Evolutionary conservation across 2,888 invertebrate genomes (phyloP), one percentile per base, ranked within the genome.

Genomic region (Cryptophagus acutangulus): DNA sequence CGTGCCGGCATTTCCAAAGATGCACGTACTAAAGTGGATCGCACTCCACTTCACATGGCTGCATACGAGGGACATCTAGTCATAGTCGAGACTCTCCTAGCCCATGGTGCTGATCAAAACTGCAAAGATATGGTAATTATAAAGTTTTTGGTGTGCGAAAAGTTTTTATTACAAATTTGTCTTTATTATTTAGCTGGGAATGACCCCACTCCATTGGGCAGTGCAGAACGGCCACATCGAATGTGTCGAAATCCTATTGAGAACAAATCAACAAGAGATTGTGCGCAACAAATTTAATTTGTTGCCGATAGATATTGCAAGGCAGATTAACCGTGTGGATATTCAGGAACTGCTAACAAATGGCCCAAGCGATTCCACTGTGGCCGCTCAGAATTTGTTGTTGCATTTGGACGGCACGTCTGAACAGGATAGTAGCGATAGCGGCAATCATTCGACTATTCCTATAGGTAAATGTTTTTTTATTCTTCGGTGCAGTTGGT

Each of bases 171-270:
- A n/a, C n/a, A n/a, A n/a, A n/a, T n/a, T n/a, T n/a, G n/a, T n/a
- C n/a, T n/a, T n/a, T n/a, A n/a, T n/a, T n/a, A n/a, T 71, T 31
- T 59, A 88, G 87, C 69, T 89, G 12, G 78, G 79, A 58, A 89
- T 89, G 93, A 93, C 93, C 28, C 90, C 94, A 25, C 74, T 95
- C 41, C 94, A 95, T 72, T 94, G 94, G 94, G 92, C 94, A 3
- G 86, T 86, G 28, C 87, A 89, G 70, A 82, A 85, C 57, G 82
- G 84, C 1, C 86, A 90, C 70, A 67, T 74, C 15, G 74, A 76
- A 43, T 77, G 84, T 33, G 86, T 84, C 29, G 74, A 79, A 37
- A 65, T 79, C 46, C 73, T 95, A 49, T 67, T 94, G 34, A 76
- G 78, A 41, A 73, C 79, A 58, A 87, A 89, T 37, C 90, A 92